Evolutionary conservation across 2,113 vertebrate species (phyloP).

Genomic region (Eurystomus gularis): DNA sequence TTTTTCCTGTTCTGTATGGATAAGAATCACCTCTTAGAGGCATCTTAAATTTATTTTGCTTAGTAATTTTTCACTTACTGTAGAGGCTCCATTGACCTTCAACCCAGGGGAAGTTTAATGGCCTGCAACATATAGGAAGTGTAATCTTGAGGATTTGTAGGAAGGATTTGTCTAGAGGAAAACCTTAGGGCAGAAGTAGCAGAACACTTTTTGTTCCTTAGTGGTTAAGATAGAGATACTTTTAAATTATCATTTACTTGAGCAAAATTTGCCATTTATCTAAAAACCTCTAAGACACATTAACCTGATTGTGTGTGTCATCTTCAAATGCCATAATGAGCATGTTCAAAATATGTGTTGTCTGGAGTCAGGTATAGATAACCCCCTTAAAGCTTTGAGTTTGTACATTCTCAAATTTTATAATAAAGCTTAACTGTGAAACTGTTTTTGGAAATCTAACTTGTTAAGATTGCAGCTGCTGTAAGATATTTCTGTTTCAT

Average conservation of each 20-base stretch:
- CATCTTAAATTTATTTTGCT: not conserved
- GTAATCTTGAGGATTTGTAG: not conserved
- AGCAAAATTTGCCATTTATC: not conserved
- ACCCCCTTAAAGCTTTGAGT: not conserved
- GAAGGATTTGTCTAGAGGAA: not conserved
- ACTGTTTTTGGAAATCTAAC: not conserved
- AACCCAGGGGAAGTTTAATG: not conserved
- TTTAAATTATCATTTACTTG: not conserved
- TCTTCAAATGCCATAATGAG: not conserved
- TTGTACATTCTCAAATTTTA: not conserved
- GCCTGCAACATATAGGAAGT: not conserved
- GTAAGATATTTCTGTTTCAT: not conserved
- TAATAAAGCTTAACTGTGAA: not conserved
- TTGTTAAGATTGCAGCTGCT: not conserved
- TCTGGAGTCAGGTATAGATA: not conserved
- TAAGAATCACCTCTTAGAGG: not conserved
- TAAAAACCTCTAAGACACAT: not conserved
- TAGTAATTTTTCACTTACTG: not conserved
- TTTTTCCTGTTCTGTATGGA: not conserved
- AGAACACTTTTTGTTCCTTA: not conserved
- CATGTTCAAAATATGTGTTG: not conserved
- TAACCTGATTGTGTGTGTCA: not conserved
- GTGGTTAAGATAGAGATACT: not conserved
- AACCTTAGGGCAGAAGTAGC: not conserved
- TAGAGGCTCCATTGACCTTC: not conserved